Base-by-base conservation (phyloP, 2,113 vertebrate genomes). In the Gambusia affinis region DNA sequence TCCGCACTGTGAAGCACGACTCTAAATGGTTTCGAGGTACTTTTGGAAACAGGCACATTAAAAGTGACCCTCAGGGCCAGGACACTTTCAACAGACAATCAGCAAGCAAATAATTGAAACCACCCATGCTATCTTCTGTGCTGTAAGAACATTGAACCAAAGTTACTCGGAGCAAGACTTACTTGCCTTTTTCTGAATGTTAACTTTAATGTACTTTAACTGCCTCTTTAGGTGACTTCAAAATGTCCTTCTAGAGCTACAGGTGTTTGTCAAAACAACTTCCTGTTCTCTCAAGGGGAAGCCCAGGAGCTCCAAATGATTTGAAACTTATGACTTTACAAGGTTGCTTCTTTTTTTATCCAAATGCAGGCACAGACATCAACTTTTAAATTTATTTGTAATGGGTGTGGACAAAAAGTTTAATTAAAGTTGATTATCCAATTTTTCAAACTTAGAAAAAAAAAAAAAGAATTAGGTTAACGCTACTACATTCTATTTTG, bases 11-110 rank as follows among this genome's bases (percentile, higher is more conserved):
- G 85, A 99, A 99, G 65, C 97, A 99, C 0, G 98, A 99, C 87
- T 99, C 98, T 91, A 99, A 99, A 81, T 99, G 97, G 98, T 97
- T 99, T 92, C 94, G 97, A 96, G 98, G 98, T 99, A 93, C 77
- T 90, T 81, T 73, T 57, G 33, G 39, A 81, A 68, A 61, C 72
- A 71, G 39, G 33, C 54, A 3, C 57, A 72, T 73, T 79, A 61
- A 63, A 66, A 80, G 82, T 70, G 37, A 24, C 33, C 66, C 19
- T 22, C 12, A 67, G 51, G 75, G 70, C 60, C 42, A n/a, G 62
- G 65, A 73, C 67, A 61, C 54, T 60, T 80, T 74, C 72, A 66
- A 27, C 19, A 63, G 22, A 84, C 60, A 39, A 22, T 42, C 67
- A 70, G 17, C 54, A 64, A 30, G 42, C 17, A 75, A 84, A 76